A percentile compares a stretch with the other conserved stretches of the same genome.
Evolutionary conservation across 1,140 invertebrate genomes (phyloP).

Genomic region (Hyles euphorbiae): DNA sequence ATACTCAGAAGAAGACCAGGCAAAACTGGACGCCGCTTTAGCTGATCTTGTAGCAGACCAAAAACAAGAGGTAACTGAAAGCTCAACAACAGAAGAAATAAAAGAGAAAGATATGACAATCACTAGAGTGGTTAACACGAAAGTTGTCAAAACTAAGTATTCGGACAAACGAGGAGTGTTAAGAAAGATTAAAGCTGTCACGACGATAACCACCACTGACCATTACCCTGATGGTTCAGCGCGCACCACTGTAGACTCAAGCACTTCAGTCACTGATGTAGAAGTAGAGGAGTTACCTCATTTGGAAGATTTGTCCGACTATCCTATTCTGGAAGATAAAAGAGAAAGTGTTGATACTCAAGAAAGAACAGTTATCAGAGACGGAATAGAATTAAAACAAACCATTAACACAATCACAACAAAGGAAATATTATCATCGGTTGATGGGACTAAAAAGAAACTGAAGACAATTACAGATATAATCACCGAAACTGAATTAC

Average conservation of each 20-base stretch:
- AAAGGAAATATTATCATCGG: conserved; percentile 56
- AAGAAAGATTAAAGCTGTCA: conserved; percentile 21
- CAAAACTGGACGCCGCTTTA: conserved; percentile 54
- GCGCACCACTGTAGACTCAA: conserved; percentile 45
- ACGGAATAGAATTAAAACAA: conserved; percentile 57
- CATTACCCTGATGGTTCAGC: conserved; percentile 42
- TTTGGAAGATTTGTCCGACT: conserved; percentile 30
- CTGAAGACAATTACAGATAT: conserved; percentile 61
- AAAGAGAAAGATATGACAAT: conserved; percentile 47
- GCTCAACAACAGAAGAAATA: conserved; percentile 43
- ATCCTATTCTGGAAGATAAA: conserved; percentile 47
- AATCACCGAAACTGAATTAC: conserved; percentile 58
- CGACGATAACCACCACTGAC: conserved; percentile 17
- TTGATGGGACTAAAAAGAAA: conserved; percentile 51
- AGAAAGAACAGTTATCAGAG: conserved; percentile 43
- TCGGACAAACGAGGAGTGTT: conserved; percentile 24
- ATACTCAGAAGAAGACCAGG: conserved; percentile 33
- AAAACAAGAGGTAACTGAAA: conserved; percentile 42
- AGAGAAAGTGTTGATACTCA: conserved; percentile 50
- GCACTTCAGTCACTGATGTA: conserved; percentile 46
- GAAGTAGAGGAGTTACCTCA: conserved; percentile 25
- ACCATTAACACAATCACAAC: conserved; percentile 65
- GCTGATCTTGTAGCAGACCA: conserved; percentile 46
- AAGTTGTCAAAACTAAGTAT: conserved; percentile 33
- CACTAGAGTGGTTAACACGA: conserved; percentile 30